A percentile compares a stretch with the other conserved stretches of the same genome.
Evolutionary conservation across 2,113 vertebrate genomes (phyloP).

Genomic region (Grus americana): DNA sequence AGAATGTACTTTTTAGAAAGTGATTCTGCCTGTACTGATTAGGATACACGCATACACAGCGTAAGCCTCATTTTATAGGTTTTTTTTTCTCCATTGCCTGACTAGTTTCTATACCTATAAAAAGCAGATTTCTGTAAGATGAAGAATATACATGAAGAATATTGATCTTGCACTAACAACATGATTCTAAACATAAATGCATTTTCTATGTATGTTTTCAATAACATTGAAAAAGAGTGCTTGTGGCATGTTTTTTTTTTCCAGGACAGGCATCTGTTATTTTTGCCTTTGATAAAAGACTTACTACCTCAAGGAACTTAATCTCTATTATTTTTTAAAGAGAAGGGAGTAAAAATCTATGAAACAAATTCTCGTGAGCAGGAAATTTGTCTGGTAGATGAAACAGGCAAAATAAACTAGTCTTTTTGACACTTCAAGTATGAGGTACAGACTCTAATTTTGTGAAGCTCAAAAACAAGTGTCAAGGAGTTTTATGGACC

Average conservation of each 20-base stretch:
- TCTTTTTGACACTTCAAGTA: neutral
- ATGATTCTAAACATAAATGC: neutral
- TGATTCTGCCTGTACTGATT: neutral
- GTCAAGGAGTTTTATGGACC: slow-evolving; percentile 18
- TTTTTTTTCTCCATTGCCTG: neutral
- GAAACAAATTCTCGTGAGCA: neutral
- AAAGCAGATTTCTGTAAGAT: neutral
- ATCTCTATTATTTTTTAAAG: neutral
- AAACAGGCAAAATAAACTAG: neutral
- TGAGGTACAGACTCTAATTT: neutral
- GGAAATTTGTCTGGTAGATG: neutral
- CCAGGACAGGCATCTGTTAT: neutral
- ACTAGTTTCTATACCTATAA: neutral
- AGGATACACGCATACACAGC: rapidly evolving
- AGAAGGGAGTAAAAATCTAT: neutral
- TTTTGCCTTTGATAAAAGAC: neutral
- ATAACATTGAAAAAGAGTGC: neutral
- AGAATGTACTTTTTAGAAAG: neutral
- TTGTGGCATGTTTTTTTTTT: neutral
- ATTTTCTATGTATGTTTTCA: neutral
- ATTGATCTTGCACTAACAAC: neutral
- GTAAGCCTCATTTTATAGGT: neutral
- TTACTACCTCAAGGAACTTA: neutral
- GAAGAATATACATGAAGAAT: neutral
- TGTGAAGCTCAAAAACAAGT: slow-evolving; percentile 6